Evolutionary conservation across 1,140 invertebrate genomes (phyloP), one percentile per base, ranked within the genome.

Genomic region (Temnothorax longispinosus): DNA sequence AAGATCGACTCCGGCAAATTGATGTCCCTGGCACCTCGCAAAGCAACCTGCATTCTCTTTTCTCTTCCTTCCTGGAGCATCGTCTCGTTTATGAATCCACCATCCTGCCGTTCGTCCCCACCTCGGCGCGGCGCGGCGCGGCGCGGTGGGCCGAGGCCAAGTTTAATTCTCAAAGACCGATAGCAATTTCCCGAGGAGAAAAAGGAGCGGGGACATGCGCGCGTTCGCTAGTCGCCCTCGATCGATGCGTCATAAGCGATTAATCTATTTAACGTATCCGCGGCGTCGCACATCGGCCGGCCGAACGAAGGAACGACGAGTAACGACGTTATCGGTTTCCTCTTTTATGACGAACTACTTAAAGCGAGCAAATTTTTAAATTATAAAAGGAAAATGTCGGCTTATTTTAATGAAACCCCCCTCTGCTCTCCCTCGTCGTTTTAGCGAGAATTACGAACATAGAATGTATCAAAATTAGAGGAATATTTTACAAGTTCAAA

Each of bases 151-250:
- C 76, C 82, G 82, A 91, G 72, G 80, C 82, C 81, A 88, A 80
- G 87, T 91, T 90, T 91, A 91, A 90, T 91, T 91, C 89, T 91
- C 90, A 91, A 91, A 91, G 80, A 75, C 87, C 82, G 89, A 91
- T 86, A 90, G 88, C 88, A 90, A 90, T 91, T 90, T 91, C 77
- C 89, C 86, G 64, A 44, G 41, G 41, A 80, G 87, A 60, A 65
- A 50, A 72, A 78, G 72, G 58, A 78, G 52, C 71, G 81, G 50
- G 44, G 50, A 88, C 41, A 69, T 71, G 60, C 11, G 67, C 52
- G 41, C 86, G 71, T 11, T 18, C 65, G 65, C 86, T 80, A 44
- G 85, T 85, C 78, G 81, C 76, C 35, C 72, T 87, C 88, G 88
- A 90, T 90, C 89, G 89, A 90, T 90, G 86, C 88, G 89, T 90